Base-by-base conservation (phyloP, 2,113 vertebrate genomes). In the Onychorhynchus coronatus region DNA sequence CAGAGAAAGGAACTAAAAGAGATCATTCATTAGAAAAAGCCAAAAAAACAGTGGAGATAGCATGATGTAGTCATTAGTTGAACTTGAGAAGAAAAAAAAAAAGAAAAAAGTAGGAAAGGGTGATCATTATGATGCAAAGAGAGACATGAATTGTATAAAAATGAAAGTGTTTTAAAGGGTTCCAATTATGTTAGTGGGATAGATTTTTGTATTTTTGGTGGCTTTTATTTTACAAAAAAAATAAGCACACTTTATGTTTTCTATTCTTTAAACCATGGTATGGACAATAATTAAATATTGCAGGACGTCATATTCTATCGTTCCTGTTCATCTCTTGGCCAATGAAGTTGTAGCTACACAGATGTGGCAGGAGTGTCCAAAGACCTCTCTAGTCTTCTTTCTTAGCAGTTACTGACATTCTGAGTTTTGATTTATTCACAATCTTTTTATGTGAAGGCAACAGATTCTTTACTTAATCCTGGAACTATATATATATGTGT, bases 81-180 rank as follows among this genome's bases (percentile, higher is more conserved):
- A 75, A 59, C 15, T 47, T n/a, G 19, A 89, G 61, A 75, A 59
- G 8, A 5, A 5, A 12, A 30, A 20, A 20, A 16, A 12, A 19
- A 5, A 35, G 19, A 3, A 9, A 9, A 14, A n/a, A 4, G 1
- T 12, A 35, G 66, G 7, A 73, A 39, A 25, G 2, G 15, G 9
- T 37, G 12, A 56, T 63, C 2, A 0, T 61, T 41, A 25, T 18
- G 8, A 41, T 31, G 19, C 20, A 53, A 46, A 65, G 7, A 35
- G 24, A 65, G 65, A 44, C 8, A 44, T 23, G 22, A 63, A 3
- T 53, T 42, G 15, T 25, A 11, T 44, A 52, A 53, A 88, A 81
- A 65, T 35, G 2, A 22, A 65, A n/a, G 8, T 15, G 15, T 25
- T 71, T 61, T 41, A 61, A 59, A 61, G 22, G 21, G 5, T 28